Evolutionary conservation across 2,888 invertebrate species (phyloP).

Genomic region (Apotomis betuletana): DNA sequence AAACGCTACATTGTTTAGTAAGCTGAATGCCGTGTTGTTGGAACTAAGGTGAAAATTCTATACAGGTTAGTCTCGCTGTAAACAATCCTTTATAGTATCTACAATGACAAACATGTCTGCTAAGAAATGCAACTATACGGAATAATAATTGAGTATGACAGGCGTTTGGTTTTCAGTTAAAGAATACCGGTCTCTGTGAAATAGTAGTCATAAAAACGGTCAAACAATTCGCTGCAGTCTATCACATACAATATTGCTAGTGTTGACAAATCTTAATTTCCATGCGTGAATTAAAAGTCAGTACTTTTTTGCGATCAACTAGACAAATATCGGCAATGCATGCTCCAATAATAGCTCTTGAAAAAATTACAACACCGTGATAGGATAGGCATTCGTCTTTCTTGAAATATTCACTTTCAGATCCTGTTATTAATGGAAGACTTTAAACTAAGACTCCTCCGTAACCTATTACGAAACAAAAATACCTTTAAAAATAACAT

Average conservation of each 20-base stretch:
- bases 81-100: constrained; percentile 24
- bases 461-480: constrained; percentile 35
- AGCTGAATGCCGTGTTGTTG: constrained; percentile 34
- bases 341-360: background rate
- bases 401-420: background rate
- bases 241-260: background rate
- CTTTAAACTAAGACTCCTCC: constrained; percentile 9
- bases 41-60: constrained; percentile 36
- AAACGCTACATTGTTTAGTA: constrained; percentile 33
- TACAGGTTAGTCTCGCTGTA: constrained; percentile 25
- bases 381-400: background rate
- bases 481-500: constrained; percentile 37
- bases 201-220: background rate
- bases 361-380: background rate
- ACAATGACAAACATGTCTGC: constrained; percentile 22
- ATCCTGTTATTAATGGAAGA: constrained; percentile 9
- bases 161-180: background rate
- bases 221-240: no score
- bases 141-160: constrained; percentile 15
- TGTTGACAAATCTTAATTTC: background rate
- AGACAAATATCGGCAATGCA: background rate
- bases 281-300: no score
- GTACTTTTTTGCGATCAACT: background rate
- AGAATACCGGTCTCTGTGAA: background rate
- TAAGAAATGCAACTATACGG: constrained; percentile 14